Conservation (phyloP, 2,888 invertebrate species). For the Tetanocera ferruginea region DNA sequence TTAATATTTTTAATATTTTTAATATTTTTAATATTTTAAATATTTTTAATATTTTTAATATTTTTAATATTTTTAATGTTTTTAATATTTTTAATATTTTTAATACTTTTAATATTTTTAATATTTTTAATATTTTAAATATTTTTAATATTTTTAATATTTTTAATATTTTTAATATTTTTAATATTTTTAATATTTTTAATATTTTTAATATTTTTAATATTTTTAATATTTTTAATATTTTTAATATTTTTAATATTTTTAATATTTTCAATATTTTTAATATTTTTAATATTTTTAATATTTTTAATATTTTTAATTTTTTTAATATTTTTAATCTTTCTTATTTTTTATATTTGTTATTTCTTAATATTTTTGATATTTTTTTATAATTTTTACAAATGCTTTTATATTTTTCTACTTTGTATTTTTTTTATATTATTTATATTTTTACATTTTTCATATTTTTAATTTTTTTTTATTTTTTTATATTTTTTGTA, state of each 20-base stretch:
- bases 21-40: not conserved
- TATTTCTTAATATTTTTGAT: not conserved
- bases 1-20: not conserved
- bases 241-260: not conserved
- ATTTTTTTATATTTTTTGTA: no score
- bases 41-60: not conserved
- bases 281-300: no score
- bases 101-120: not conserved
- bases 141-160: not conserved
- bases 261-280: no score
- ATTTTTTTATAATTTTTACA: not conserved
- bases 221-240: not conserved
- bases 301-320: no score
- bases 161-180: not conserved
- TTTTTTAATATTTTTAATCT: no score
- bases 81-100: not conserved
- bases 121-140: not conserved
- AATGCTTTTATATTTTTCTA: not conserved
- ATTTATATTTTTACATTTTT: no score
- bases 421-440: not conserved
- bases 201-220: not conserved
- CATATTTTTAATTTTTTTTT: no score
- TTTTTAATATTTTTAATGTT: not conserved
- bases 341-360: no score
- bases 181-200: not conserved